phyloP scores from a whole-genome alignment of 2,888 invertebrate species.

The Scotopteryx bipunctaria region DNA sequence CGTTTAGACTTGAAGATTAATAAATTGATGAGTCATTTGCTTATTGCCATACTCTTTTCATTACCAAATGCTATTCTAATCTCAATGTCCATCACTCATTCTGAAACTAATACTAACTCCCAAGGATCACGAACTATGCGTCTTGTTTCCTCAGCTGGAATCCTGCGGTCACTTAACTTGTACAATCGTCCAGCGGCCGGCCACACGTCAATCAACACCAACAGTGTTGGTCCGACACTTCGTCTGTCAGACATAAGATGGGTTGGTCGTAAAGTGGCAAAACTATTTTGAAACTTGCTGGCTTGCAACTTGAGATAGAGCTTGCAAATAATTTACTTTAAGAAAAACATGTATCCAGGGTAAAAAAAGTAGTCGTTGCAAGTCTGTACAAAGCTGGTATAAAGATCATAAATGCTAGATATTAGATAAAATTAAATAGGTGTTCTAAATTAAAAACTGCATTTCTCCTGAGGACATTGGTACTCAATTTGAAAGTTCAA shows the following conservation, averaged over 20 bases:
- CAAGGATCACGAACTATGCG: constrained; percentile 55
- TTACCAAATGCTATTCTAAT: constrained; percentile 32
- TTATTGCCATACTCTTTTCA: background rate
- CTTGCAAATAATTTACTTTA: background rate
- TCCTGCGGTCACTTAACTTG: constrained; percentile 45
- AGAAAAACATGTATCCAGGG: too few species aligned
- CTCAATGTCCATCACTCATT: constrained; percentile 62
- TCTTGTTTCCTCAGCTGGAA: constrained; percentile 48
- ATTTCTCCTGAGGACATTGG: too few species aligned
- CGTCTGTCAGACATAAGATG: constrained; percentile 37
- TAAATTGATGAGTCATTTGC: background rate
- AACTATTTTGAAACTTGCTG: constrained; percentile 30
- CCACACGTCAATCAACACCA: constrained; percentile 74
- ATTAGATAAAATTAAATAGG: too few species aligned
- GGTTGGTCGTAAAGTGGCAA: constrained; percentile 26
- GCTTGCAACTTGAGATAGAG: constrained; percentile 9
- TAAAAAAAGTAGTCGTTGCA: too few species aligned
- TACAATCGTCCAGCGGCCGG: constrained; percentile 63
- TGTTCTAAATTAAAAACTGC: too few species aligned
- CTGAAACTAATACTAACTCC: constrained; percentile 61
- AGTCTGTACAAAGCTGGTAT: too few species aligned
- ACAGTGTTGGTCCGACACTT: constrained; percentile 47
- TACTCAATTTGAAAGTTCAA: background rate
- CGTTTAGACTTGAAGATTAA: background rate
- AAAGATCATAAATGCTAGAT: too few species aligned